Percentiles rank a stretch among this genome's conserved stretches.
phyloP scores from a whole-genome alignment of 2,113 vertebrate genomes.

The Eulacestoma nigropectus region DNA sequence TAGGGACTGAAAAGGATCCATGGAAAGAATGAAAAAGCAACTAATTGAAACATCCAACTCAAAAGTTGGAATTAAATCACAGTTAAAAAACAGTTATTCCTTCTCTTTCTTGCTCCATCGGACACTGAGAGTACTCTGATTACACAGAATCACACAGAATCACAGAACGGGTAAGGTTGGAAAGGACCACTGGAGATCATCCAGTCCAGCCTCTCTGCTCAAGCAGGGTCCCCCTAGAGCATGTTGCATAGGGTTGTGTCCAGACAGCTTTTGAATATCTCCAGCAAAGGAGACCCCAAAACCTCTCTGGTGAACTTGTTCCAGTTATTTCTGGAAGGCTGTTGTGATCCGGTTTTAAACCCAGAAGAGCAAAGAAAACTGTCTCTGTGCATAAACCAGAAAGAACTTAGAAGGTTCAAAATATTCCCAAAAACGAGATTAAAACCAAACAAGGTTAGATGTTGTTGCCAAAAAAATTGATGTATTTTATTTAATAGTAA shows the following conservation, averaged over 20 bases:
- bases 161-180: background rate
- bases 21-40: background rate
- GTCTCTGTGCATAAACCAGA: too few relatives aligned
- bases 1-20: background rate
- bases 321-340: background rate
- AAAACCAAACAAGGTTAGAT: too few relatives aligned
- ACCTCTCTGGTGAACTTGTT: background rate
- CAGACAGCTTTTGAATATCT: background rate
- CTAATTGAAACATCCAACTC: background rate
- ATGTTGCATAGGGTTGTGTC: background rate
- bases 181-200: background rate
- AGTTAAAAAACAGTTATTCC: background rate
- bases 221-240: background rate
- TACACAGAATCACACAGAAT: background rate
- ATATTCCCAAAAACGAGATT: too few relatives aligned
- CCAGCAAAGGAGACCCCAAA: background rate
- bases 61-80: background rate
- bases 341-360: too few relatives aligned
- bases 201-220: background rate
- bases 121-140: background rate
- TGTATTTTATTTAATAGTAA: too few relatives aligned
- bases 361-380: too few relatives aligned
- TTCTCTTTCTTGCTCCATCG: background rate
- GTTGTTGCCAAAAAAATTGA: too few relatives aligned
- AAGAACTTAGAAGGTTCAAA: too few relatives aligned